A percentile compares a stretch with the other conserved stretches of the same genome.
Conservation (phyloP, 1,140 invertebrate genomes). For the Drosophila pandora region DNA sequence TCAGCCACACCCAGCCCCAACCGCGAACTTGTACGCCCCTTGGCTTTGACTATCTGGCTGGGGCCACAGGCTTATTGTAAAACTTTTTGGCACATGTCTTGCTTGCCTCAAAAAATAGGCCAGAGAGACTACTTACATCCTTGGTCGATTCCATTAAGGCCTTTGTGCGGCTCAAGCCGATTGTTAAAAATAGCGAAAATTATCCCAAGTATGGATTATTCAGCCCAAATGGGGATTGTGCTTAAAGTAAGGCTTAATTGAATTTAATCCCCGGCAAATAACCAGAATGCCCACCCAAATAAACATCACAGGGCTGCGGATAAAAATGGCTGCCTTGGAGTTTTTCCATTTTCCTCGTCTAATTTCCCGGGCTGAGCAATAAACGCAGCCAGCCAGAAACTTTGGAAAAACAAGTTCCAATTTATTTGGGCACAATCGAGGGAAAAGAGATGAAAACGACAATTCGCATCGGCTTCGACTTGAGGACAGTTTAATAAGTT, state of each 20-base stretch:
- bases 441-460: slow-evolving; percentile 36
- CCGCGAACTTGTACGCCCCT: not conserved
- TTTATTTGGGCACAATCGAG: slow-evolving; percentile 46
- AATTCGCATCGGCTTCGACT: slow-evolving; percentile 19
- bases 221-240: not conserved
- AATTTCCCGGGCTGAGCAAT: slow-evolving; percentile 44
- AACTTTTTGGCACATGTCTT: slow-evolving; percentile 81
- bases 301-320: slow-evolving; percentile 16
- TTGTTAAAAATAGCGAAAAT: slow-evolving; percentile 61
- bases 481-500: slow-evolving; percentile 66
- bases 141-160: slow-evolving; percentile 18
- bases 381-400: slow-evolving; percentile 47
- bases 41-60: slow-evolving; percentile 35
- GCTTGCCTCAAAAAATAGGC: slow-evolving; percentile 47
- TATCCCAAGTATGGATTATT: slow-evolving; percentile 35
- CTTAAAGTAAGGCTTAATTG: slow-evolving; percentile 24
- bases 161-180: slow-evolving; percentile 35
- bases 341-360: slow-evolving; percentile 33
- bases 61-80: slow-evolving; percentile 73
- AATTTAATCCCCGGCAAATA: slow-evolving; percentile 40
- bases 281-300: slow-evolving; percentile 32
- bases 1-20: slow-evolving; percentile 25
- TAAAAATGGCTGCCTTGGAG: slow-evolving; percentile 16
- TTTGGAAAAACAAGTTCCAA: slow-evolving; percentile 53
- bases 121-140: slow-evolving; percentile 41